phyloP scores from a whole-genome alignment of 2,113 vertebrate species.

The Tonatia bakeri region DNA sequence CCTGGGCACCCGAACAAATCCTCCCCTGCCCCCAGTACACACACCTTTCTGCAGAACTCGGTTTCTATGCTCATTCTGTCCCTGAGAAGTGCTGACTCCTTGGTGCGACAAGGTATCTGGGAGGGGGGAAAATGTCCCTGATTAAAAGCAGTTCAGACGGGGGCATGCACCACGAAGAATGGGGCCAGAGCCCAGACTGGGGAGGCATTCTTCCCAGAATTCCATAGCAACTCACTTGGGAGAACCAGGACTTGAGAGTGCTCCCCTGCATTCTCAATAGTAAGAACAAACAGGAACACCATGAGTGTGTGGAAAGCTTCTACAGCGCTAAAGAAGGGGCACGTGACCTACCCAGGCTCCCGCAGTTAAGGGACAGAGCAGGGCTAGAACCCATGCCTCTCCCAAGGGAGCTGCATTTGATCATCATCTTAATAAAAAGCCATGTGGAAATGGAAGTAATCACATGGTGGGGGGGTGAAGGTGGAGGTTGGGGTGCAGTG shows the following conservation, averaged over 20 bases:
- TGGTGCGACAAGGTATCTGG: neutral
- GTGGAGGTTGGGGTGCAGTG: neutral
- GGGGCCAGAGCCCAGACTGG: no score
- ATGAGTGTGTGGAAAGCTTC: neutral
- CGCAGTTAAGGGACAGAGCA: neutral
- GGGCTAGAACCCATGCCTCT: neutral
- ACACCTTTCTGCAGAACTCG: neutral
- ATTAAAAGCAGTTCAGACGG: neutral
- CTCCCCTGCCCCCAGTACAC: neutral
- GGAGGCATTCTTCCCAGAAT: neutral
- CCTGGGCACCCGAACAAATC: neutral
- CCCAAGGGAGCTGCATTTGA: neutral
- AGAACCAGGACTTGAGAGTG: neutral
- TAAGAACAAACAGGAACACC: neutral
- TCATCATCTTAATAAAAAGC: neutral
- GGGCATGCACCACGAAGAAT: neutral
- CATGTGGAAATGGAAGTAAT: neutral
- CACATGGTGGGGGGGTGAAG: accelerated
- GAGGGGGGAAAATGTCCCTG: neutral
- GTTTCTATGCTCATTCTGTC: neutral
- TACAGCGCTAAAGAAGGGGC: neutral
- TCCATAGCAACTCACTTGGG: neutral
- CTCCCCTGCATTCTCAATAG: neutral
- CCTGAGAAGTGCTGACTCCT: neutral
- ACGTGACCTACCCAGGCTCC: neutral